Evolutionary conservation across 2,797 vertebrate genomes (phyloP), one percentile per base, ranked within the genome.

Genomic region (Alectoris magna): DNA sequence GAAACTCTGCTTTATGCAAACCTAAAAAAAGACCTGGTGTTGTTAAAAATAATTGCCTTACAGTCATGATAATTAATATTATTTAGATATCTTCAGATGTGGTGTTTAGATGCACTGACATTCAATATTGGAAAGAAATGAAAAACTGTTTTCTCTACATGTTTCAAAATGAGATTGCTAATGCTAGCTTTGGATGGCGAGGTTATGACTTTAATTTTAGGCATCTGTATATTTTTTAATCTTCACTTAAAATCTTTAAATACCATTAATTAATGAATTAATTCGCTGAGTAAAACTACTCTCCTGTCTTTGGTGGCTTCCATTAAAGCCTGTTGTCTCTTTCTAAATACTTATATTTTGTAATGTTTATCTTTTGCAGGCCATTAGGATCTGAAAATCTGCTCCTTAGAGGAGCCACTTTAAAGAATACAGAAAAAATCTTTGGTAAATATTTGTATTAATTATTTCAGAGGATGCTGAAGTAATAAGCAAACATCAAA

Each of bases 341-440:
- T 36, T 76, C 22, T 76, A 51, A 87, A 68, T 31, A 6, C 55
- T 84, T 78, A 6, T 6, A 2, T 92, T 92, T 96, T 63, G 24
- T 70, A 62, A 67, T 58, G 34, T 49, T 91, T 96, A 84, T 62
- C 36, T 93, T 81, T 97, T 97, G 14, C 95, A 99, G 99, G 97
- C 98, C 99, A 0, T 95, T 99, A 82, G 99, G 99, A 93, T 99
- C 99, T 0, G 99, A 99, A 97, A 99, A 99, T 97, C 86, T 99
- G 96, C 98, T 99, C 91, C 99, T 99, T 34, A 97, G 99, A 96
- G 99, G 99, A 95, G 99, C 99, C 84, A 99, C 99, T 1, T 98
- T 99, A 74, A 99, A 99, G 96, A 99, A 99, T 97, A 99, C 99
- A 0, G 98, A 98, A 94, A 98, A 97, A 94, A 98, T 99, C 56